phyloP scores from a whole-genome alignment of 2,888 invertebrate species.

The Trichopoda pennipes region DNA sequence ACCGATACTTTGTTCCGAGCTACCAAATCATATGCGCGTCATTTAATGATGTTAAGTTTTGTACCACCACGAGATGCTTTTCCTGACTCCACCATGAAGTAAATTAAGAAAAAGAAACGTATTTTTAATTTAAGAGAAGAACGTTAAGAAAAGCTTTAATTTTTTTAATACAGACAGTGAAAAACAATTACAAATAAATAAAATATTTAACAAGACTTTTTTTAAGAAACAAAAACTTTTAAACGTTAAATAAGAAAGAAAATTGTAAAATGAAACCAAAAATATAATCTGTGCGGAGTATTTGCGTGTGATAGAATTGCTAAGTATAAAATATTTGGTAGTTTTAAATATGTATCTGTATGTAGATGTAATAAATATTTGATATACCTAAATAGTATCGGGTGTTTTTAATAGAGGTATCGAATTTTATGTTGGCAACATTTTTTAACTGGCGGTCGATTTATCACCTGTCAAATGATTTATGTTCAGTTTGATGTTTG shows the following conservation, averaged over 20 bases:
- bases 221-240: constrained; percentile 40
- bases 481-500: no score
- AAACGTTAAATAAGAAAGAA: constrained; percentile 24
- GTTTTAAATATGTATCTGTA: constrained; percentile 30
- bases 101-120: constrained; percentile 46
- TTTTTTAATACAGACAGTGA: constrained; percentile 23
- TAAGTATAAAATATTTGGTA: constrained; percentile 42
- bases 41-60: constrained; percentile 87
- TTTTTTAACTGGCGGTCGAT: no score
- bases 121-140: constrained; percentile 35
- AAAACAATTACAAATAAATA: constrained; percentile 19
- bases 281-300: not conserved
- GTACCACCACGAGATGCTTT: constrained; percentile 86
- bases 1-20: constrained; percentile 89
- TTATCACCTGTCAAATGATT: no score
- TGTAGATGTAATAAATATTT: constrained; percentile 46
- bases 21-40: constrained; percentile 86
- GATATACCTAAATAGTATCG: constrained; percentile 35
- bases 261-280: constrained; percentile 12
- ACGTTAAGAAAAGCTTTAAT: constrained; percentile 63
- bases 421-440: no score
- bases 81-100: constrained; percentile 82
- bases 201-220: constrained; percentile 40
- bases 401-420: no score
- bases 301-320: constrained; percentile 31